Evolutionary conservation across 2,888 invertebrate genomes (phyloP), one percentile per base, ranked within the genome.

Genomic region (Drosophila merina): DNA sequence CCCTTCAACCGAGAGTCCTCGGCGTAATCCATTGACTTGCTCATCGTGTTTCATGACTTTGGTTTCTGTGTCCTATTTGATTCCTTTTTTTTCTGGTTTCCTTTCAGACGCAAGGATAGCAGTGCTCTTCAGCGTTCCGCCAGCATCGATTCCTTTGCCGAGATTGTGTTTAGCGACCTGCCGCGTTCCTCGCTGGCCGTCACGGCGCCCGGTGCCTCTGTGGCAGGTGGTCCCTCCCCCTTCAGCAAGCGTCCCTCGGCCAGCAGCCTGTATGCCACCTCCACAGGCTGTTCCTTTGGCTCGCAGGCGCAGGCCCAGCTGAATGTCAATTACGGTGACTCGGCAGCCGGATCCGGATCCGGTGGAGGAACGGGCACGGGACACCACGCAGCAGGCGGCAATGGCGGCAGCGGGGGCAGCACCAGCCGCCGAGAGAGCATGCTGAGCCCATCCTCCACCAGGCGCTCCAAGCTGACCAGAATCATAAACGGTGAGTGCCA

Each of bases 101-200:
- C 36, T 36, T 36, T 36, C 77, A 90, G 90, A 50, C 90, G 90
- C 67, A 90, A 90, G 79, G 89, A 90, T 54, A 90, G 90, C 83
- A 90, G 89, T 75, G 86, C 90, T 14, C 55, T 95, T 9, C 95
- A 95, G 4, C 94, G 96, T 3, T 96, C 96, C 66, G 94, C 95
- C 73, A 96, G 96, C 91, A 96, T 96, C 89, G 96, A 96, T 92
- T 95, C 95, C 0, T 93, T 95, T 91, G 95, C 95, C 57, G 95
- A 95, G 88, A 94, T 95, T 1, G 94, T 95, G 7, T 95, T 95
- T 92, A 93, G 93, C 72, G 93, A 93, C 75, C 86, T 91, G 68
- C 91, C 91, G 14, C 90, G 88, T 71, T 91, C 90, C 82, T 92
- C 91, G 45, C 79, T 91, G 54, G 91, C 92, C 56, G 91, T 90